Evolutionary conservation across 2,888 invertebrate genomes (phyloP).

Genomic region (Liodrosophila aerea): DNA sequence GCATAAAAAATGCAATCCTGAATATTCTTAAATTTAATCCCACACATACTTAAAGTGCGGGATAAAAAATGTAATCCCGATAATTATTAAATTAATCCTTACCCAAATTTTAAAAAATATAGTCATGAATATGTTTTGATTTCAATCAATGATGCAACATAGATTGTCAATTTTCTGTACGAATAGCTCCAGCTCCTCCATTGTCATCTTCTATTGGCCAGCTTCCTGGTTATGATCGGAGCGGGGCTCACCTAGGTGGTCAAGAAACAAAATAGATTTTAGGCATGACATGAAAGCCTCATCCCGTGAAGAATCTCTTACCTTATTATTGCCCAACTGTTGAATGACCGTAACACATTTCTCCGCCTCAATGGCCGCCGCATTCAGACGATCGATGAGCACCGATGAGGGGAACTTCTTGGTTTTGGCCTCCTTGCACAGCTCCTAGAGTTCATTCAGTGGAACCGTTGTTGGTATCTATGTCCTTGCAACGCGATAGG

Average conservation of each 20-base stretch:
- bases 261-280: neutral
- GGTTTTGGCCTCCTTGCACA: constrained; percentile 88
- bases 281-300: too few relatives aligned
- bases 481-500: constrained; percentile 92
- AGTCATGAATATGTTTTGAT: too few relatives aligned
- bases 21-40: too few relatives aligned
- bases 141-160: constrained; percentile 92
- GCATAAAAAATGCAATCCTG: too few relatives aligned
- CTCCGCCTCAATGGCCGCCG: constrained; percentile 94
- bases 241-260: constrained; percentile 87
- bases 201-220: constrained; percentile 91
- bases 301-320: constrained; percentile 17
- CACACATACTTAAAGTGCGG: too few relatives aligned
- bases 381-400: constrained; percentile 85
- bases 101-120: too few relatives aligned
- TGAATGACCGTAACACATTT: constrained; percentile 95
- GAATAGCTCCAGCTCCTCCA: constrained; percentile 94
- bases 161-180: constrained; percentile 93
- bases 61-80: too few relatives aligned
- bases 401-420: constrained; percentile 89
- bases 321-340: constrained; percentile 92
- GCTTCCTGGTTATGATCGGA: constrained; percentile 89
- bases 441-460: constrained; percentile 87
- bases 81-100: too few relatives aligned
- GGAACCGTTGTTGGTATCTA: constrained; percentile 88